Base-by-base conservation (phyloP, 2,113 vertebrate genomes). In the Pithys albifrons region DNA sequence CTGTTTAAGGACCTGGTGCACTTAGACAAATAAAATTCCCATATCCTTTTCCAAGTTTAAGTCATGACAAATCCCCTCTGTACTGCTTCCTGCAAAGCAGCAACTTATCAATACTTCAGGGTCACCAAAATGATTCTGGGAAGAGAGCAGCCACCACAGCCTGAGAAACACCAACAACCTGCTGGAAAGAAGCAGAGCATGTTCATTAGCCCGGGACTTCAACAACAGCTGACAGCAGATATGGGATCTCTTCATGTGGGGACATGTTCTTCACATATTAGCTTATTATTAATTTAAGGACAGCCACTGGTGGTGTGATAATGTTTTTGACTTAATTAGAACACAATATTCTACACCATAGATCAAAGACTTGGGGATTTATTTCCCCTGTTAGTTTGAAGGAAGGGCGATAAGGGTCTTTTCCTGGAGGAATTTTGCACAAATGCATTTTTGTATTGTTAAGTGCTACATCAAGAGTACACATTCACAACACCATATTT, bases 161-260 rank as follows among this genome's bases (percentile, higher is more conserved):
- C 69, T 13, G 31, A 75, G 84, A 58, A 93, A 71, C 76, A 52
- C 28, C 59, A 23, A 8, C 3, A 2, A 94, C 92, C 93, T 91
- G 86, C 58, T 71, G 22, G 73, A 82, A 78, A 79, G 70, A 92
- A 94, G 69, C 79, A 93, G 52, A 91, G 66, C 66, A 27, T 2
- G 19, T 49, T 88, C 46, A 13, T 96, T 92, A 96, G 82, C 45
- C 69, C 86, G 43, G 46, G 45, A 70, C 57, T 84, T 86, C 48
- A 66, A 62, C 39, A 70, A 57, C 17, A 72, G 35, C 17, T 43
- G 25, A 71, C 52, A 69, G 61, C 1, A 81, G 43, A 55, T 12
- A 66, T 0, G 8, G 41, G 49, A 71, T 54, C 18, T 57, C 61
- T 49, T 92, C 35, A 13, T 1, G 0, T 18, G 35, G 10, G n/a